Conservation (phyloP, 2,113 vertebrate genomes). For the Corvus hawaiiensis region DNA sequence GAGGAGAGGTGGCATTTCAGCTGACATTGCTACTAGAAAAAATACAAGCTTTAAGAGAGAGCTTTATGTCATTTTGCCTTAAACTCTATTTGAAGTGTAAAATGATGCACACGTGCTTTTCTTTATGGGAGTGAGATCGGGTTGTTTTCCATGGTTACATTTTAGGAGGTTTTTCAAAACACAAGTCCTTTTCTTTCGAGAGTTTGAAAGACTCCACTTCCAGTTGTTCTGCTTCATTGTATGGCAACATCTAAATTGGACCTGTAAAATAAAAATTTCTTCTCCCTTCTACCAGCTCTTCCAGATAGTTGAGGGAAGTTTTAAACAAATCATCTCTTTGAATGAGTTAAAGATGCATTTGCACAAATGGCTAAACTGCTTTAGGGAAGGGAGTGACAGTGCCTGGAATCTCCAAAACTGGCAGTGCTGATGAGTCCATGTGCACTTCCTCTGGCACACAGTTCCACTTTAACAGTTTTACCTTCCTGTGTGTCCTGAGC, state of each 20-base stretch:
- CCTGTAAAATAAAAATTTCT: not conserved
- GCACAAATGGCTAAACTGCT: not conserved
- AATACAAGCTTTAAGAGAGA: not conserved
- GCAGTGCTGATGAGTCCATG: not conserved
- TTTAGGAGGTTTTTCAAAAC: not conserved
- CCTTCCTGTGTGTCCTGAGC: not conserved
- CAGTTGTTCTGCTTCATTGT: not conserved
- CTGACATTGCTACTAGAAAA: not conserved
- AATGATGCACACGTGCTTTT: not conserved
- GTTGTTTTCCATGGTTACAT: not conserved
- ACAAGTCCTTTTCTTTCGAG: rapidly evolving
- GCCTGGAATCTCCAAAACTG: not conserved
- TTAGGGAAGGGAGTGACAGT: not conserved
- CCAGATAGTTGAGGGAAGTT: not conserved
- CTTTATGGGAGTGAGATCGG: rapidly evolving
- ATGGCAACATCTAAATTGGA: not conserved
- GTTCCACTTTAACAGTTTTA: not conserved
- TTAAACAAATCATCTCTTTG: not conserved
- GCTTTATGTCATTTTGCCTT: not conserved
- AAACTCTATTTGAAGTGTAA: not conserved
- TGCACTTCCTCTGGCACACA: not conserved
- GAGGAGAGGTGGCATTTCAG: not conserved
- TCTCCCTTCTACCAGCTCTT: not conserved
- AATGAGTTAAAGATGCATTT: not conserved
- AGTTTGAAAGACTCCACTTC: not conserved